These are phyloP conservation scores for Sepioteuthis lessoniana DNA, from an alignment of 2,888 invertebrate species.

Conservation along the genomic window DNA sequence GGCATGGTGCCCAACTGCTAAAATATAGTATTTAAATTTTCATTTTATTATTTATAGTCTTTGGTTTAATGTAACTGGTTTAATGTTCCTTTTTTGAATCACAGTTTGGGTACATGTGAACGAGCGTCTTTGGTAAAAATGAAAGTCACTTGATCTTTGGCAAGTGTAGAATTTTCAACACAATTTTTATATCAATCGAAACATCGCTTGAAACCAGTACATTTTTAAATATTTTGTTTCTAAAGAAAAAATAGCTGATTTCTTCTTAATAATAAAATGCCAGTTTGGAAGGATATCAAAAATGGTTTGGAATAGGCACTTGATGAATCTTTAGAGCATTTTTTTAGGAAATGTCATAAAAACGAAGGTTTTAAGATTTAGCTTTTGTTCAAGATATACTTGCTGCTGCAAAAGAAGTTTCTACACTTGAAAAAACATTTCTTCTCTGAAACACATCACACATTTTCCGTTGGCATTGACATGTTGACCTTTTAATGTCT, in stretches of 20 bases:
- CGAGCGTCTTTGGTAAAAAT: no score
- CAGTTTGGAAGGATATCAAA: not conserved
- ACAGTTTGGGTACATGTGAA: no score
- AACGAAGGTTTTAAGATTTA: not conserved
- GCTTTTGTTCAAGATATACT: not conserved
- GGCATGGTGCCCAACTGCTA: no score
- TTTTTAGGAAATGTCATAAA: not conserved
- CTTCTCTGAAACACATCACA: not conserved
- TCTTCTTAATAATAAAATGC: not conserved
- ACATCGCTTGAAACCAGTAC: no score
- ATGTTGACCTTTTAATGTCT: not conserved
- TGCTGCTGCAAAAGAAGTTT: not conserved
- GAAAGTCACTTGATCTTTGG: no score
- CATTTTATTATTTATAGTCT: no score
- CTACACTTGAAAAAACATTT: not conserved
- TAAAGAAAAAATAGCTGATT: not conserved
- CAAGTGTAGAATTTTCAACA: no score
- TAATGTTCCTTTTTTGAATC: no score
- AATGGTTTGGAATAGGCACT: not conserved
- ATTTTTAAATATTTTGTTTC: no score
- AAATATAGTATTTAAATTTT: no score
- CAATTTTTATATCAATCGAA: no score
- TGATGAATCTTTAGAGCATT: not conserved
- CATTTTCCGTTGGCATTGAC: not conserved
- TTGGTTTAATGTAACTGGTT: no score